Evolutionary conservation across 2,888 invertebrate genomes (phyloP).

Genomic region (Tipula unca): DNA sequence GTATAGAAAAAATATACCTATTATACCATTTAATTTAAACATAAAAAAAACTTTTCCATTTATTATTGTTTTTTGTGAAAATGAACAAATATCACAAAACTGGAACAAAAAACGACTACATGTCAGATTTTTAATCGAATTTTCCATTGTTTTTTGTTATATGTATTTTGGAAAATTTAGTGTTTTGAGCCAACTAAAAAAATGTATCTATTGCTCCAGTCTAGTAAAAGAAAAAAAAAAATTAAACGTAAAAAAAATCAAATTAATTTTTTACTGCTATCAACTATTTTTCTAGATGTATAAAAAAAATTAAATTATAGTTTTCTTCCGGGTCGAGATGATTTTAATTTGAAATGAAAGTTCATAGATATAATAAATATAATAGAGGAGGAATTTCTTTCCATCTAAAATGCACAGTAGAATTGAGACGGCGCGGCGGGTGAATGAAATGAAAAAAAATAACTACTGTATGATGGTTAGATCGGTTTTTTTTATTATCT

Average conservation of each 20-base stretch:
- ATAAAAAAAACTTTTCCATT: neutral
- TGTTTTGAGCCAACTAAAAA: neutral
- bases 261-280: neutral
- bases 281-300: neutral
- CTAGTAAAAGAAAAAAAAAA: neutral
- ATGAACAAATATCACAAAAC: neutral
- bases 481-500: neutral
- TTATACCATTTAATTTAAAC: neutral
- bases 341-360: neutral
- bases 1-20: neutral
- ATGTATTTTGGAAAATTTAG: neutral
- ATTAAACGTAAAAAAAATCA: neutral
- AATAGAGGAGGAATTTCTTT: neutral
- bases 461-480: neutral
- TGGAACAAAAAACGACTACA: neutral
- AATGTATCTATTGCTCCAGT: neutral
- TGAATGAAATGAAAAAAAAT: too few relatives aligned
- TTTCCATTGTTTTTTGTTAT: neutral
- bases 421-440: neutral
- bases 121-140: conserved; percentile 8
- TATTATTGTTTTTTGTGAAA: neutral
- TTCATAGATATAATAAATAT: neutral
- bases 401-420: neutral
- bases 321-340: neutral
- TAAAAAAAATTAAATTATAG: neutral